phyloP scores from a whole-genome alignment of 2,888 invertebrate genomes.

The Hedychridium roseum region DNA sequence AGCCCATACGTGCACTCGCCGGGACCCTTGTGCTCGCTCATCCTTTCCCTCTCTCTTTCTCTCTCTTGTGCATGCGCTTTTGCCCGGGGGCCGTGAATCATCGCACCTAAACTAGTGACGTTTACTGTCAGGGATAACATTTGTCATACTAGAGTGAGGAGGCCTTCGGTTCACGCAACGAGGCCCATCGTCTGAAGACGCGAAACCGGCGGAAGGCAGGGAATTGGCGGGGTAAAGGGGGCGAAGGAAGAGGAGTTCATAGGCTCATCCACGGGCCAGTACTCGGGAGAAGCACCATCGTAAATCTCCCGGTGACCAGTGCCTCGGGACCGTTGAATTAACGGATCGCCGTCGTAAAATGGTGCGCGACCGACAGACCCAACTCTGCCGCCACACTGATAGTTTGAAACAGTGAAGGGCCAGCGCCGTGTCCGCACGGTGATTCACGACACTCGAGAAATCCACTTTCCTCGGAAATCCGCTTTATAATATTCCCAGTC shows the following conservation, averaged over 20 bases:
- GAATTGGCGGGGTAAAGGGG: slow-evolving; percentile 4
- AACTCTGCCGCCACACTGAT: neutral
- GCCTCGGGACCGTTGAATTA: slow-evolving; percentile 39
- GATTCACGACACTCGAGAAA: slow-evolving; percentile 24
- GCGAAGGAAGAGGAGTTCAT: slow-evolving; percentile 18
- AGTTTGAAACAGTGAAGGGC: slow-evolving; percentile 8
- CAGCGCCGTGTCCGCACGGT: slow-evolving; percentile 9
- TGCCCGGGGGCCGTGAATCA: slow-evolving; percentile 52
- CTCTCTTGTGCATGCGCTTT: slow-evolving; percentile 24
- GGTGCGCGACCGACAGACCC: slow-evolving; percentile 9
- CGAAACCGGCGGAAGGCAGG: slow-evolving; percentile 7
- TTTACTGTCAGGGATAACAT: slow-evolving; percentile 60
- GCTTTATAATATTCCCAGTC: too few species aligned
- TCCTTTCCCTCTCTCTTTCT: too few species aligned
- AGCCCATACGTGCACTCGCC: slow-evolving; percentile 31
- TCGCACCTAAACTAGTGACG: slow-evolving; percentile 57
- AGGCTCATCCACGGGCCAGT: slow-evolving; percentile 23
- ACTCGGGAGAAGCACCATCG: slow-evolving; percentile 44
- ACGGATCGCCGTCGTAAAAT: slow-evolving; percentile 45
- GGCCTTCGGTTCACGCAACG: slow-evolving; percentile 27
- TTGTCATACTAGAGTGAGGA: slow-evolving; percentile 53
- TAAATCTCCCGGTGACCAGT: slow-evolving; percentile 44
- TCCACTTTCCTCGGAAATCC: slow-evolving; percentile 27
- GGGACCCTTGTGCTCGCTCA: slow-evolving; percentile 23
- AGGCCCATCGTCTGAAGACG: slow-evolving; percentile 20